Base-by-base conservation (phyloP, 2,797 vertebrate species). In the Sebastiscus tertius region DNA sequence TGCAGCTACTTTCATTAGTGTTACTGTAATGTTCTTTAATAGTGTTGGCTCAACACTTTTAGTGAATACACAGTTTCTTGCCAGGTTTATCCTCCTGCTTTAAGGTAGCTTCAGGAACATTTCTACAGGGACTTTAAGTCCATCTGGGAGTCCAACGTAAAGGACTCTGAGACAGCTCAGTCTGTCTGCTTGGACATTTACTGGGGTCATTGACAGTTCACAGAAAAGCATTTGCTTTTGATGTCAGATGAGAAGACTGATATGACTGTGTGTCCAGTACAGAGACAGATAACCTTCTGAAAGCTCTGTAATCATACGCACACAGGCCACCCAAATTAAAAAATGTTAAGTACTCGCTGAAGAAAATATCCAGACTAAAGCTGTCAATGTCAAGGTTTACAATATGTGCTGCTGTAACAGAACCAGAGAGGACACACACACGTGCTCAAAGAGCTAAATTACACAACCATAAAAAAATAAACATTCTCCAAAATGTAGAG, bases 401-500 rank as follows among this genome's bases (percentile, higher is more conserved):
- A 8, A 16, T 2, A 7, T 26, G 60, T 52, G 26, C 76, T 82
- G 79, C 79, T 72, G 63, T 72, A 60, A 72, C 67, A 82, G 75
- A 72, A 69, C 72, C 67, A 75, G 4, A 71, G 34, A 36, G 16
- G 18, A 26, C 66, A 58, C 34, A 39, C 34, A 39, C 29, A n/a
- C 29, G 16, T 2, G 3, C 58, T 65, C 52, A 34, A 8, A 42
- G 16, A 78, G 55, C 61, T 24, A 29, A 49, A 60, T 58, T 54
- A 59, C 67, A 75, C 83, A 63, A 72, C 58, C 72, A 56, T 76
- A 76, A 60, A 75, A 83, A 79, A 82, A 85, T 62, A 70, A 78
- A 79, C 55, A 85, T 78, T 75, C 75, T 81, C 49, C 29, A 42
- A 74, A 62, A 63, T 59, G 31, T 62, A 70, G 52, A 70, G 68